Conservation (phyloP, 2,888 invertebrate genomes). For the Andrena trimmerana region DNA sequence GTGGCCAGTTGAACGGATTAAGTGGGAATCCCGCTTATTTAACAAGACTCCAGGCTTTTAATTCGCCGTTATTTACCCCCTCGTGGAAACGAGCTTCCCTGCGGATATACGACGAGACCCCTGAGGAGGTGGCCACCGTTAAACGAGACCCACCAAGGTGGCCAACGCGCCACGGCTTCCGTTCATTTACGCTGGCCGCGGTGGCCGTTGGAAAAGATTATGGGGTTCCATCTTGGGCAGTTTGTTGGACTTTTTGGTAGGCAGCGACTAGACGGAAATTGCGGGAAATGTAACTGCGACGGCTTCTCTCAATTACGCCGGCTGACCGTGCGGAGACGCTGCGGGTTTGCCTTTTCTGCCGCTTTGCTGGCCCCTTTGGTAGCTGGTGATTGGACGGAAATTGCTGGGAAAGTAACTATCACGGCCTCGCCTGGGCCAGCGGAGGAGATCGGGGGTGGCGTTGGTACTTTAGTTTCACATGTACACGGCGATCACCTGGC, state of each 20-base stretch:
- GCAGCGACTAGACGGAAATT: constrained; percentile 53
- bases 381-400: constrained; percentile 58
- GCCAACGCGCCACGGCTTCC: constrained; percentile 8
- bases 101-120: not conserved
- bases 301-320: constrained; percentile 57
- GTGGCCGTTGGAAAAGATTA: constrained; percentile 19
- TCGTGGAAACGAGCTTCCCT: not conserved
- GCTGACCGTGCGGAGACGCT: constrained; percentile 26
- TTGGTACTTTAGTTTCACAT: constrained; percentile 9
- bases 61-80: constrained; percentile 23
- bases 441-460: not conserved
- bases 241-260: constrained; percentile 42
- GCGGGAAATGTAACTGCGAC: constrained; percentile 48
- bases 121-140: not conserved
- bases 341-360: constrained; percentile 41
- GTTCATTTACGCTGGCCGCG: constrained; percentile 12
- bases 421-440: constrained; percentile 7
- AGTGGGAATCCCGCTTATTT: constrained; percentile 1
- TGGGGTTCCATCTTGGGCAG: constrained; percentile 23
- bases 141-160: constrained; percentile 1
- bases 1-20: not conserved
- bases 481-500: not conserved
- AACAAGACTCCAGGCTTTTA: not conserved
- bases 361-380: constrained; percentile 47
- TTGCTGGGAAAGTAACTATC: constrained; percentile 55